Evolutionary conservation across 2,888 invertebrate species (phyloP), one percentile per base, ranked within the genome.

Genomic region (Stenolophus ochropezus): DNA sequence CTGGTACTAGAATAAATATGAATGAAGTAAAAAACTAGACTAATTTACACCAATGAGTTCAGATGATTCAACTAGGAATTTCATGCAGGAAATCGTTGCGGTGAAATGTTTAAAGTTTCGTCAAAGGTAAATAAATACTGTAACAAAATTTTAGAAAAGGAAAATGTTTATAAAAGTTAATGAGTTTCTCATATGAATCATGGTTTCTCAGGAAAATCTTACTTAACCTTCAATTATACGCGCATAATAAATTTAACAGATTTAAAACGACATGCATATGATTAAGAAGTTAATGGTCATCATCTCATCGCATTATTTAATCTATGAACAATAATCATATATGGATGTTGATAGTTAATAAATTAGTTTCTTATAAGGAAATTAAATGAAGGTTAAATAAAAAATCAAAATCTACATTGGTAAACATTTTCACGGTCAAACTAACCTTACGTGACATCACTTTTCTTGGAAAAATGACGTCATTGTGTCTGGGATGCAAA

Each of bases 341-440:
- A 42, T 42, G 11, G 33, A 42, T 42, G 8, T 42, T 11, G 6
- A 42, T 11, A 1, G 33, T 42, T 3, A 11, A 11, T 42, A 42
- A 1, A 42, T 2, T 16, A 51, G 14, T 16, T 51, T 6, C 51
- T 51, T 51, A 16, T 1, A 51, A 51, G 51, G 51, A 51, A 51
- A 51, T 51, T 51, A 18, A 51, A 42, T 42, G 33, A 8, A 33
- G 33, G 33, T 11, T 42, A 11, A 42, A 42, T 33, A 51, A 49
- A 51, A 16, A 18, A n/a, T 1, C 1, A 51, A 51, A 51, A 51
- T 51, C 51, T 18, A 16, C 18, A 18, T 16, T 51, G 2, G 51
- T 51, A 51, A 51, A 51, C 51, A 51, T 51, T 51, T 51, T 51
- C 51, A 51, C 51, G 51, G 51, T 51, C 51, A 18, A 14, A 51